Percentiles rank a stretch among this genome's conserved stretches.
Conservation (phyloP, 2,888 invertebrate genomes). For the Trilocha varians region DNA sequence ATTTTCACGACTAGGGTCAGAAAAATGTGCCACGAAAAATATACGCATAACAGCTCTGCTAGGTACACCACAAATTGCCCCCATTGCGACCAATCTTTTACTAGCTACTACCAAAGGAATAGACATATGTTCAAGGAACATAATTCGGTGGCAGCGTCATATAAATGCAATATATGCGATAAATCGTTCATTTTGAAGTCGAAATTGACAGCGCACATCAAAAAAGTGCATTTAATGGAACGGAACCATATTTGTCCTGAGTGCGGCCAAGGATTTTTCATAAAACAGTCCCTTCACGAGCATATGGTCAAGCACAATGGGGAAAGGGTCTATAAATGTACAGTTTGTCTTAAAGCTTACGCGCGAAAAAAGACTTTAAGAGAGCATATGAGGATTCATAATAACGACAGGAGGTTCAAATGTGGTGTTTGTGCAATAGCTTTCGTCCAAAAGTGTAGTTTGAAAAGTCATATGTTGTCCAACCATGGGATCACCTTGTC, state of each 20-base stretch:
- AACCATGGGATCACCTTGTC: slow-evolving; percentile 50
- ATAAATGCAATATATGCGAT: slow-evolving; percentile 59
- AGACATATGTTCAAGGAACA: slow-evolving; percentile 53
- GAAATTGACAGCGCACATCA: slow-evolving; percentile 53
- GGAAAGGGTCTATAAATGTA: slow-evolving; percentile 49
- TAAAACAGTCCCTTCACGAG: slow-evolving; percentile 52
- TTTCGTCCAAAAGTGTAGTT: slow-evolving; percentile 57
- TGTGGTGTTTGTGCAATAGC: slow-evolving; percentile 48
- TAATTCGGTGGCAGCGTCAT: slow-evolving; percentile 42
- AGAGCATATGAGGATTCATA: slow-evolving; percentile 62
- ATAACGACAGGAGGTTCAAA: slow-evolving; percentile 55
- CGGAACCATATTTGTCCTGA: slow-evolving; percentile 52
- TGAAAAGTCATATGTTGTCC: slow-evolving; percentile 58
- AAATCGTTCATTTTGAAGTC: slow-evolving; percentile 55
- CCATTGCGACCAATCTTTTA: slow-evolving; percentile 49
- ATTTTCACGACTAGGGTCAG: slow-evolving; percentile 44
- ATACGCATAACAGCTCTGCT: slow-evolving; percentile 44
- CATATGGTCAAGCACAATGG: slow-evolving; percentile 63
- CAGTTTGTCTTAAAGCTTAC: slow-evolving; percentile 49
- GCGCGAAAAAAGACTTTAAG: slow-evolving; percentile 55
- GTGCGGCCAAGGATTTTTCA: slow-evolving; percentile 57
- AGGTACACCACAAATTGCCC: slow-evolving; percentile 55
- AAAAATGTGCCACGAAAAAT: slow-evolving; percentile 53
- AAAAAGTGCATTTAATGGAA: slow-evolving; percentile 60
- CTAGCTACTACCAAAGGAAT: slow-evolving; percentile 54